Conservation (phyloP, 2,888 invertebrate genomes). For the Dicycla oo region DNA sequence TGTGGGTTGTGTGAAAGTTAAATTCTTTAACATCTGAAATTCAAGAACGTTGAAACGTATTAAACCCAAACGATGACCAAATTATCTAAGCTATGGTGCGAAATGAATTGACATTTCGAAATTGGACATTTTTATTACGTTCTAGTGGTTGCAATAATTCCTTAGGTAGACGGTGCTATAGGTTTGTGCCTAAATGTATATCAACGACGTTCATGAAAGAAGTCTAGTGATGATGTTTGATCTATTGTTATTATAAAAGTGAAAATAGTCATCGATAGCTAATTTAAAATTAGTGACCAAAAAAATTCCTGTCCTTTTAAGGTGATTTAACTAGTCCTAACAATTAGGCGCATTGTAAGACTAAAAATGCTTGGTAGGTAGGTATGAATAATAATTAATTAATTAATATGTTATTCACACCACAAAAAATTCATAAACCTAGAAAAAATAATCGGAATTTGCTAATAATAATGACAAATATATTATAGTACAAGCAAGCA, state of each 20-base stretch:
- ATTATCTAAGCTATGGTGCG: slow-evolving; percentile 28
- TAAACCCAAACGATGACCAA: slow-evolving; percentile 39
- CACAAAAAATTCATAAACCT: slow-evolving; percentile 4
- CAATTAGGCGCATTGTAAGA: slow-evolving; percentile 54
- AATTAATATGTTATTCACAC: slow-evolving; percentile 10
- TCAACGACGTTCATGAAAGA: slow-evolving; percentile 59
- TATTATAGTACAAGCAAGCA: slow-evolving; percentile 54
- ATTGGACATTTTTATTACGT: slow-evolving; percentile 36
- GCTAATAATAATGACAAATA: slow-evolving; percentile 13
- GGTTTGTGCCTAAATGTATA: slow-evolving; percentile 73
- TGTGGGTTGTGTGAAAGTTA: slow-evolving; percentile 58
- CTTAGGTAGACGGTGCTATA: slow-evolving; percentile 77
- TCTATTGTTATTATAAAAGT: slow-evolving; percentile 46
- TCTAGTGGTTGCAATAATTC: slow-evolving; percentile 58
- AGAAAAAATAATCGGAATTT: slow-evolving; percentile 2
- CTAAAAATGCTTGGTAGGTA: slow-evolving; percentile 60
- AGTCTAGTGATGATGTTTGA: slow-evolving; percentile 55
- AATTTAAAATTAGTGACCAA: slow-evolving; percentile 61
- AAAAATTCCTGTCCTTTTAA: slow-evolving; percentile 61
- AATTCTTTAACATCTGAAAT: slow-evolving; percentile 5
- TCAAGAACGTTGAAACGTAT: slow-evolving; percentile 29
- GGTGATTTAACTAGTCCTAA: slow-evolving; percentile 69
- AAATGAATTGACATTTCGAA: slow-evolving; percentile 43
- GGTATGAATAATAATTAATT: slow-evolving; percentile 15
- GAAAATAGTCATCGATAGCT: slow-evolving; percentile 45